Percentiles rank a stretch among this genome's conserved stretches.
Conservation (phyloP, 2,113 vertebrate species). For the Apodemus speciosus region DNA sequence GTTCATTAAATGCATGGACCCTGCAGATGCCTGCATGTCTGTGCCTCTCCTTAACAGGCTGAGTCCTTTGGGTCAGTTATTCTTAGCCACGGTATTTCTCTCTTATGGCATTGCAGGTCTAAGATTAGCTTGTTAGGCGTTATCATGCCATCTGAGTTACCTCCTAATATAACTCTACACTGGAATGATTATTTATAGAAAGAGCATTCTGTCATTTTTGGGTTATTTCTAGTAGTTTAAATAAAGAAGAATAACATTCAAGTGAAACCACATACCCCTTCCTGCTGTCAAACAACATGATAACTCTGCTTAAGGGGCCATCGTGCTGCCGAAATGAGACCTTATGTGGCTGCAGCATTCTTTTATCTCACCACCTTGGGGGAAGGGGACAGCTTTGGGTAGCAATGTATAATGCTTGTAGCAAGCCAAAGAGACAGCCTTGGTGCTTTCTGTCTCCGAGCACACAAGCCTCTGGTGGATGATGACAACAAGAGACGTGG, state of each 20-base stretch:
- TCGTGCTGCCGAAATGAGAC: slow-evolving; percentile 78
- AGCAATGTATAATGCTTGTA: slow-evolving; percentile 47
- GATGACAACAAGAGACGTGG: slow-evolving; percentile 80
- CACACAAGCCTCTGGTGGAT: slow-evolving; percentile 66
- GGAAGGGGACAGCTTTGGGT: slow-evolving; percentile 60
- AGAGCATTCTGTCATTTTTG: slow-evolving; percentile 91
- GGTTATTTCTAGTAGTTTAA: slow-evolving; percentile 92
- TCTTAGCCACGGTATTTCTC: slow-evolving; percentile 98
- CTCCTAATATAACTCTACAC: slow-evolving; percentile 95
- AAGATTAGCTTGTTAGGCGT: slow-evolving; percentile 98
- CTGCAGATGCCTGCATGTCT: slow-evolving; percentile 75
- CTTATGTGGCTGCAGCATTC: slow-evolving; percentile 74
- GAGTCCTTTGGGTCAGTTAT: slow-evolving; percentile 99
- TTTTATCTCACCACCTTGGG: slow-evolving; percentile 74
- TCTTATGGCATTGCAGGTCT: slow-evolving; percentile 97
- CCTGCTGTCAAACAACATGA: slow-evolving; percentile 89
- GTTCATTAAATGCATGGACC: slow-evolving; percentile 78
- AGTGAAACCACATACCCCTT: slow-evolving; percentile 90
- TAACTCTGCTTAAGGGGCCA: slow-evolving; percentile 83
- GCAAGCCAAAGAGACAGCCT: slow-evolving; percentile 59
- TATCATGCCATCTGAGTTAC: slow-evolving; percentile 97
- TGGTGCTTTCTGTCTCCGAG: slow-evolving; percentile 61
- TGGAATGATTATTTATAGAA: slow-evolving; percentile 96
- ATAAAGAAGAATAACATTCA: slow-evolving; percentile 88
- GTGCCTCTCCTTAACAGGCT: slow-evolving; percentile 87